phyloP scores from a whole-genome alignment of 2,797 vertebrate genomes.

The Leptatherina wallacei region DNA sequence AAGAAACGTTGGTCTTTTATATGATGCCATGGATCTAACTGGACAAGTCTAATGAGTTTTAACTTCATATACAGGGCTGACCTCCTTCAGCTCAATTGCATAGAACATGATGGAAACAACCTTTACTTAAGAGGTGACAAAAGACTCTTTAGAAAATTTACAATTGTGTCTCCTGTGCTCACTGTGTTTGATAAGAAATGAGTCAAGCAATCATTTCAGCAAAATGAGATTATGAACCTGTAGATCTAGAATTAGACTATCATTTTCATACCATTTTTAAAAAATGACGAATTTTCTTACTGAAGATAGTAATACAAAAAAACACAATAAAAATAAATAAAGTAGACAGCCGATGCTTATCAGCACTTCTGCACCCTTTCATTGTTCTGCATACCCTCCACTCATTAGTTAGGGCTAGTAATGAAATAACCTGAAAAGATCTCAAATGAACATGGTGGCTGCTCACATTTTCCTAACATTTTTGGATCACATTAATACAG shows the following conservation, averaged over 20 bases:
- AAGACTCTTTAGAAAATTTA: background rate
- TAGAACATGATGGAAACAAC: background rate
- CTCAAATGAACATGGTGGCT: background rate
- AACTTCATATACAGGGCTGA: slow-evolving; percentile 14
- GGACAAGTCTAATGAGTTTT: slow-evolving; percentile 18
- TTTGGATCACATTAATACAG: background rate
- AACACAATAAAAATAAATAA: background rate
- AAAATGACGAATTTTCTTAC: background rate
- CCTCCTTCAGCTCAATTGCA: slow-evolving; percentile 19
- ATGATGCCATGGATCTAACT: slow-evolving; percentile 22
- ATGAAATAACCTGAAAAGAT: background rate
- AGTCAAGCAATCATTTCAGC: slow-evolving; percentile 10
- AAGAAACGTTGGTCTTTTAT: slow-evolving; percentile 21
- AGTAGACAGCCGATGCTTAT: background rate
- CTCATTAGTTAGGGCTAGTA: background rate
- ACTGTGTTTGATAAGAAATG: background rate
- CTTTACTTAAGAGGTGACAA: slow-evolving; percentile 14
- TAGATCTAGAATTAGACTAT: background rate
- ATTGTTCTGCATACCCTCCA: no score
- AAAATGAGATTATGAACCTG: background rate
- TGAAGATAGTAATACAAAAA: background rate
- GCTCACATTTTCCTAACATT: background rate
- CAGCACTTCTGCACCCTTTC: background rate
- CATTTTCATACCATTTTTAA: background rate
- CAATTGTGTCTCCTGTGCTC: background rate